Percentiles rank a stretch among this genome's conserved stretches.
phyloP scores from a whole-genome alignment of 2,113 vertebrate genomes.

The Cochlearius cochlearius region DNA sequence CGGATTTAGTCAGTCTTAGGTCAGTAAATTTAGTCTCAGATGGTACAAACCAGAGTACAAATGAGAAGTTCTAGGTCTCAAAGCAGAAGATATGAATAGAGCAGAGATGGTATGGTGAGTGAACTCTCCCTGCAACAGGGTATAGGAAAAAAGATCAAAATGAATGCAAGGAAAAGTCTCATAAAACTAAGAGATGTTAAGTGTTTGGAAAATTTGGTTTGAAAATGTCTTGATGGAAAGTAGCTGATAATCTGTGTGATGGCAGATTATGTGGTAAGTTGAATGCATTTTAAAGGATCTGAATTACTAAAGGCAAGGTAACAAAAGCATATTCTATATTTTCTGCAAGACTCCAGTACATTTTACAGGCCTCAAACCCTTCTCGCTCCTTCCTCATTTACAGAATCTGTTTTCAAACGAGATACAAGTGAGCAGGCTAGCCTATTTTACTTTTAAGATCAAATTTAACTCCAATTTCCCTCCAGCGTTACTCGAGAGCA shows the following conservation, averaged over 20 bases:
- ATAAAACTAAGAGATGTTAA: neutral
- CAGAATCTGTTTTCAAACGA: neutral
- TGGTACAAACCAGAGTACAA: neutral
- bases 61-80: neutral
- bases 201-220: neutral
- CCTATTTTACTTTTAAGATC: neutral
- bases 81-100: neutral
- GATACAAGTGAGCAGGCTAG: neutral
- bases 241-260: neutral
- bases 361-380: neutral
- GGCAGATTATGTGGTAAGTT: neutral
- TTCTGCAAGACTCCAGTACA: neutral
- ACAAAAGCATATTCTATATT: neutral
- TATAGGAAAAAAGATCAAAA: neutral
- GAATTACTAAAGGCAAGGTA: neutral
- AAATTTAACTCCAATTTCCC: neutral
- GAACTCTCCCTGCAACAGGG: neutral
- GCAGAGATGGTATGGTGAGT: neutral
- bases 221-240: neutral
- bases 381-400: neutral
- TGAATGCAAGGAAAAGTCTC: neutral
- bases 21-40: neutral
- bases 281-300: neutral
- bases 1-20: neutral
- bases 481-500: neutral